Conservation (phyloP, 2,113 vertebrate species). For the Tragelaphus buxtoni region DNA sequence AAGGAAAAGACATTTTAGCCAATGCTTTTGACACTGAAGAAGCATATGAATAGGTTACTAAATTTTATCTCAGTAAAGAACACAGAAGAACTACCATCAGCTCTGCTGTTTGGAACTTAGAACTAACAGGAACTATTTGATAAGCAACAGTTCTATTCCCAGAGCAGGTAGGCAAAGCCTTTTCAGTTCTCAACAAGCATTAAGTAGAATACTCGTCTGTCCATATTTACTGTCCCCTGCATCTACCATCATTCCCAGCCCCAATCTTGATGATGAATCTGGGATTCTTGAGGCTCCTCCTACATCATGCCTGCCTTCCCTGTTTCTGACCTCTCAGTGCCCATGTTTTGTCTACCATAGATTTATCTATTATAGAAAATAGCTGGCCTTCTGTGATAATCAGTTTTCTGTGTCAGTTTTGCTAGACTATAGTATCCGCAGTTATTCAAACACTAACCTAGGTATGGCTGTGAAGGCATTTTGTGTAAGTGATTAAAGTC, state of each 20-base stretch:
- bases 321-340: not conserved
- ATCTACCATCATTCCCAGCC: not conserved
- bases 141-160: not conserved
- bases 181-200: not conserved
- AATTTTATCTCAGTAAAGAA: not conserved
- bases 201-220: not conserved
- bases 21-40: not conserved
- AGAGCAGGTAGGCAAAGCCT: not conserved
- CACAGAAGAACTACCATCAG: not conserved
- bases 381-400: not conserved
- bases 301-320: not conserved
- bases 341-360: not conserved
- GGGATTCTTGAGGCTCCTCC: not conserved
- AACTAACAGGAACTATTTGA: not conserved
- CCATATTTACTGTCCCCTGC: not conserved
- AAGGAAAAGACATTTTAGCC: not conserved
- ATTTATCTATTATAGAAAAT: not conserved
- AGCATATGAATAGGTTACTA: not conserved
- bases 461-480: not conserved
- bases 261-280: not conserved
- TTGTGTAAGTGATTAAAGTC: not conserved
- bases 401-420: not conserved
- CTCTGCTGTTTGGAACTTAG: not conserved
- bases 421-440: not conserved
- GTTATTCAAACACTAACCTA: not conserved